These are phyloP conservation scores for Dascillus cervinus DNA, from an alignment of 2,888 invertebrate species.

Conservation along the genomic window DNA sequence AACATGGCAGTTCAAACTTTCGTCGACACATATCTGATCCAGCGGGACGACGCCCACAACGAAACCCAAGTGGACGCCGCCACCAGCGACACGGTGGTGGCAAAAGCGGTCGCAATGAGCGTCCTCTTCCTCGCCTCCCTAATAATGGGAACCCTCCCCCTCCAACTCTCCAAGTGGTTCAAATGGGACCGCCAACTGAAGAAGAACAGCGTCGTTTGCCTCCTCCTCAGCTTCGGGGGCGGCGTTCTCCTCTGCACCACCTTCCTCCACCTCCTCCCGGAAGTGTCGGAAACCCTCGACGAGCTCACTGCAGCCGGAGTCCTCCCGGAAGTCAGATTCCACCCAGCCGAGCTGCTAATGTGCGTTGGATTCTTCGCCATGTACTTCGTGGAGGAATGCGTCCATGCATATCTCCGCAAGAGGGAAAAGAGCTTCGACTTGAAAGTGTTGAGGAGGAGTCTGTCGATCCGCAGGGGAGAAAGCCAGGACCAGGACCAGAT, in stretches of 20 bases:
- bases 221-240: constrained; percentile 72
- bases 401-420: constrained; percentile 59
- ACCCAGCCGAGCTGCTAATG: constrained; percentile 63
- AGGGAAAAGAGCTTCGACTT: constrained; percentile 24
- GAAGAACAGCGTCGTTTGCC: constrained; percentile 47
- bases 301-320: constrained; percentile 47
- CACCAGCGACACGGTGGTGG: constrained; percentile 54
- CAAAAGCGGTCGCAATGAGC: constrained; percentile 73
- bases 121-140: constrained; percentile 70
- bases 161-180: constrained; percentile 59
- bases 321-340: constrained; percentile 40
- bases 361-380: constrained; percentile 70
- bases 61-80: constrained; percentile 32
- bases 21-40: too few species aligned
- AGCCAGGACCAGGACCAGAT: constrained; percentile 8
- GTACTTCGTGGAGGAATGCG: constrained; percentile 72
- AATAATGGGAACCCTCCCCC: constrained; percentile 65
- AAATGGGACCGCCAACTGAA: constrained; percentile 51
- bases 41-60: constrained; percentile 9
- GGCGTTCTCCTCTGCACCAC: constrained; percentile 76
- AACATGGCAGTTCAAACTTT: background rate
- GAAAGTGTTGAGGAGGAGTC: constrained; percentile 28
- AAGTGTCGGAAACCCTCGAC: constrained; percentile 63
- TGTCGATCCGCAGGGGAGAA: constrained; percentile 33
- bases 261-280: constrained; percentile 73